Conservation (phyloP, 2,797 vertebrate genomes). For the Bovichtus variegatus region DNA sequence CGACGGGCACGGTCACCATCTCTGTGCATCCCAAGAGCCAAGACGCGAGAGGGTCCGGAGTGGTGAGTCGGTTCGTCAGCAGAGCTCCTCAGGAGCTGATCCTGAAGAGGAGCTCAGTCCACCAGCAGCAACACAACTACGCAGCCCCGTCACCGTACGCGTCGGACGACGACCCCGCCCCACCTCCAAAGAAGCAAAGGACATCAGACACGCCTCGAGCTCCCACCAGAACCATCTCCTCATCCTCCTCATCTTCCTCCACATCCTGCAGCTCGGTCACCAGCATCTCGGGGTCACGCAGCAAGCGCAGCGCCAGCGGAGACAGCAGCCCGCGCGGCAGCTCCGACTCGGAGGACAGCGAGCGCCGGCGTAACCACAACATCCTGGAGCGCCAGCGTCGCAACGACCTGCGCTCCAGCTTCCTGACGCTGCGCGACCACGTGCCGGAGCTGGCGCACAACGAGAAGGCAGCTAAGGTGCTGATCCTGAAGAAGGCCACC, state of each 20-base stretch:
- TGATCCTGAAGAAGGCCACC: slow-evolving; percentile 98
- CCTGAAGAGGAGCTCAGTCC: slow-evolving; percentile 93
- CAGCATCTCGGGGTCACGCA: slow-evolving; percentile 66
- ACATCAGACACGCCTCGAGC: slow-evolving; percentile 82
- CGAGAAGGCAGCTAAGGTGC: slow-evolving; percentile 97
- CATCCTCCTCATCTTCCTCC: slow-evolving; percentile 66
- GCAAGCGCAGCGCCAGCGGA: slow-evolving; percentile 77
- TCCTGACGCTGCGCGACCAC: slow-evolving; percentile 95
- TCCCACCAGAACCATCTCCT: slow-evolving; percentile 79
- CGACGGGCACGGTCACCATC: slow-evolving; percentile 87
- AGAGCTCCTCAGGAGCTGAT: slow-evolving; percentile 89
- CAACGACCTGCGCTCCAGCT: slow-evolving; percentile 97
- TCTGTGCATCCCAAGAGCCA: slow-evolving; percentile 87
- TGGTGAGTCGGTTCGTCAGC: slow-evolving; percentile 70
- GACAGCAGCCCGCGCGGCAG: slow-evolving; percentile 80
- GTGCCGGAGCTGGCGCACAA: slow-evolving; percentile 97
- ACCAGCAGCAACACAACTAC: slow-evolving; percentile 98
- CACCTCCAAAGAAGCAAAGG: slow-evolving; percentile 90
- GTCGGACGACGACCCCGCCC: slow-evolving; percentile 89
- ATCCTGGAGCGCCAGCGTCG: slow-evolving; percentile 97
- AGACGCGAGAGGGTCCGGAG: slow-evolving; percentile 55
- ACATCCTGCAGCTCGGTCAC: slow-evolving; percentile 57
- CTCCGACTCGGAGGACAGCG: slow-evolving; percentile 98
- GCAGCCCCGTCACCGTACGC: slow-evolving; percentile 94
- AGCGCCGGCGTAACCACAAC: slow-evolving; percentile 97